Evolutionary conservation across 2,888 invertebrate species (phyloP).

Genomic region (Ormyrus rosae): DNA sequence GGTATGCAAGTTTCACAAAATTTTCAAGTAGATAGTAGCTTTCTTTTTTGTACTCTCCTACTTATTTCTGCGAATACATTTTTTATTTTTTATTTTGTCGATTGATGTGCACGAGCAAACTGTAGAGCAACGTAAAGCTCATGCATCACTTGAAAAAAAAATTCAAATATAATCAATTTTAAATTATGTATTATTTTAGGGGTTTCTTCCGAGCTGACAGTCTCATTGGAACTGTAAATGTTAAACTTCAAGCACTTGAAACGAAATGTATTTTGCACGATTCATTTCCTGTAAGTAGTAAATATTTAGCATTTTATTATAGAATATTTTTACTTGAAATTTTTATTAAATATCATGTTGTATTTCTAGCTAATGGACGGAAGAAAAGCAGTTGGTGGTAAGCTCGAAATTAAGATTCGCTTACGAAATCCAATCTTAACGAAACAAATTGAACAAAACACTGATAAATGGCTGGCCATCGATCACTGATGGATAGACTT

Average conservation of each 20-base stretch:
- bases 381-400: constrained; percentile 90
- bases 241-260: constrained; percentile 94
- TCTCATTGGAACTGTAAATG: constrained; percentile 87
- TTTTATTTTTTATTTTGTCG: constrained; percentile 29
- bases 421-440: constrained; percentile 91
- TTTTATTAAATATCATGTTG: constrained; percentile 58
- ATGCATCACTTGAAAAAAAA: too few species aligned
- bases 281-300: constrained; percentile 90
- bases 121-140: constrained; percentile 63
- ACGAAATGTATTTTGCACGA: constrained; percentile 93
- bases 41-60: background rate
- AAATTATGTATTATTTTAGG: constrained; percentile 77
- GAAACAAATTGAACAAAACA: constrained; percentile 92
- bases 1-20: constrained; percentile 69
- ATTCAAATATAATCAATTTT: background rate
- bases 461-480: constrained; percentile 95
- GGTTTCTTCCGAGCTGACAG: constrained; percentile 95
- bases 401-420: constrained; percentile 91
- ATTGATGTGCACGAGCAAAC: constrained; percentile 62
- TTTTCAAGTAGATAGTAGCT: constrained; percentile 39
- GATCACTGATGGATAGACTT: constrained; percentile 77
- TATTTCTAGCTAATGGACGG: constrained; percentile 89
- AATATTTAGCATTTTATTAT: background rate
- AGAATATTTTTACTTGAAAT: background rate
- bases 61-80: background rate